A percentile compares a stretch with the other conserved stretches of the same genome.
phyloP scores from a whole-genome alignment of 2,113 vertebrate species.

The Zingel zingel region DNA sequence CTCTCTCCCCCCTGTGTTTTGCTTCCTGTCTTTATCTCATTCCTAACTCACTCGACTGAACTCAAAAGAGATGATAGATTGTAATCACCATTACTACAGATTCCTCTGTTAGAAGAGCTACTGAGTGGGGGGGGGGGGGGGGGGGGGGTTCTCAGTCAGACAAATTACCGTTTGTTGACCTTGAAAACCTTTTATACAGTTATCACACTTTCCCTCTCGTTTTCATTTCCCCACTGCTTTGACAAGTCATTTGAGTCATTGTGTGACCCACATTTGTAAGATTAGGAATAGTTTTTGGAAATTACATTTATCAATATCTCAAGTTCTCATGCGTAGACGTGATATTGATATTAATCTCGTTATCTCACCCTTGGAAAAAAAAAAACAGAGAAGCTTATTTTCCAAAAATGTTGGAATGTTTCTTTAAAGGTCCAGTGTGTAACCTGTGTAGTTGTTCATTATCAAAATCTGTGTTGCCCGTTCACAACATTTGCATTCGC shows the following conservation, averaged over 20 bases:
- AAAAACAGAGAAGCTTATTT: too few species aligned
- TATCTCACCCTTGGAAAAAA: background rate
- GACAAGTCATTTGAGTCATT: slow-evolving; percentile 6
- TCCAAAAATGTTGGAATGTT: too few species aligned
- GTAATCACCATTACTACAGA: slow-evolving; percentile 9
- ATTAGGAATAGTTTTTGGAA: background rate
- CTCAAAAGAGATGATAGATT: slow-evolving; percentile 48
- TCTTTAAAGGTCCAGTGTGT: too few species aligned
- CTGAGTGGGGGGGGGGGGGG: background rate
- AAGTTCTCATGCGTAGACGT: too few species aligned
- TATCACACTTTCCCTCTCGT: slow-evolving; percentile 11
- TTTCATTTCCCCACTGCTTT: background rate
- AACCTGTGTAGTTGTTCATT: too few species aligned
- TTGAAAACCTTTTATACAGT: background rate
- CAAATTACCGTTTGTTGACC: slow-evolving; percentile 26
- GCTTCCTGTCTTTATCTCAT: slow-evolving; percentile 48
- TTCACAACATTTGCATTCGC: too few species aligned
- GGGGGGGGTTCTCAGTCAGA: background rate
- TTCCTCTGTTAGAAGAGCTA: slow-evolving; percentile 8
- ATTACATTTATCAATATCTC: background rate
- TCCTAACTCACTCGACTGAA: slow-evolving; percentile 17
- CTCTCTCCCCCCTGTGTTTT: background rate
- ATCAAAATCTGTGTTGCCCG: too few species aligned
- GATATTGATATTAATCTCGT: background rate
- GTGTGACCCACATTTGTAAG: background rate